phyloP scores from a whole-genome alignment of 2,888 invertebrate genomes.

The Pristionchus exspectatus region DNA sequence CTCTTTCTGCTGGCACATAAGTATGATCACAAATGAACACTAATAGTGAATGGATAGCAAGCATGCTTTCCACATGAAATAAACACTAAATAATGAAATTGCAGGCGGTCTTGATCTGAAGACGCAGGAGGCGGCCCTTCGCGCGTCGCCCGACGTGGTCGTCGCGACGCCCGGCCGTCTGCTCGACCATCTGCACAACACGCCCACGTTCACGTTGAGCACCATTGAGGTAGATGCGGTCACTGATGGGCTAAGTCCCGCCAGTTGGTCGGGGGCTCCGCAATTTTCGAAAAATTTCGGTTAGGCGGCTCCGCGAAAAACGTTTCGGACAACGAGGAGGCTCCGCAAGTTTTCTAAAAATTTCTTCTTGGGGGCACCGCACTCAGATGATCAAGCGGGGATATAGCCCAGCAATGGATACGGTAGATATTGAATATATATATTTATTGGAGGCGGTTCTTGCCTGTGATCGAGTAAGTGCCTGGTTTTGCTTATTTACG shows the following conservation, averaged over 20 bases:
- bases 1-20: no score
- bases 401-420: no score
- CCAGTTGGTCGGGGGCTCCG: no score
- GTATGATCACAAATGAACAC: no score
- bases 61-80: not conserved
- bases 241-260: no score
- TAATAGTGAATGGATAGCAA: no score
- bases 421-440: not conserved
- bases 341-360: no score
- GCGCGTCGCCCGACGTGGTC: slow-evolving; percentile 94
- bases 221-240: slow-evolving; percentile 86
- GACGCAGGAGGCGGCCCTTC: slow-evolving; percentile 82
- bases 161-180: slow-evolving; percentile 98
- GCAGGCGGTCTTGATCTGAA: slow-evolving; percentile 82
- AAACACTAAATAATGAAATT: slow-evolving; percentile 27
- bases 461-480: not conserved
- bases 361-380: no score
- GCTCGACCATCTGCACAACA: slow-evolving; percentile 96
- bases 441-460: not conserved
- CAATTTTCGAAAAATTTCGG: no score
- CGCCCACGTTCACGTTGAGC: slow-evolving; percentile 91
- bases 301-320: no score
- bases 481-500: not conserved
- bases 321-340: no score
- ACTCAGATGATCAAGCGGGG: no score